These are phyloP conservation scores for Bradypodion pumilum DNA, from an alignment of 2,797 vertebrate genomes.

Conservation along the genomic window DNA sequence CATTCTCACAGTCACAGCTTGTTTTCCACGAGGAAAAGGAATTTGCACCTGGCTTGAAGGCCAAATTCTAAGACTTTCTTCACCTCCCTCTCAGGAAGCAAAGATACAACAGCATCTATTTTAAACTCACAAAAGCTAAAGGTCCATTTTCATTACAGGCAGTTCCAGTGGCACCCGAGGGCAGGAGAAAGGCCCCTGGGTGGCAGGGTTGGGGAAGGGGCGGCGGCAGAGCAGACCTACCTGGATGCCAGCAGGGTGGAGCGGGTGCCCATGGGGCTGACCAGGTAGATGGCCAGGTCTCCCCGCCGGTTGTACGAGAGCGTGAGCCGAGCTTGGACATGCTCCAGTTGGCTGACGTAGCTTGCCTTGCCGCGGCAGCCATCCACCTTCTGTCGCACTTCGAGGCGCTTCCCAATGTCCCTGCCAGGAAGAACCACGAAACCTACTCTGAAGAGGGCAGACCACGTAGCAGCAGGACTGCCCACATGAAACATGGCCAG, in stretches of 20 bases:
- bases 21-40: too few relatives aligned
- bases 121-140: too few relatives aligned
- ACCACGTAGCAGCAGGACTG: background rate
- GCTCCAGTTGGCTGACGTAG: conserved; percentile 88
- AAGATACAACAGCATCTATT: too few relatives aligned
- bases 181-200: conserved; percentile 65
- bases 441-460: background rate
- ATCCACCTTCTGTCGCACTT: conserved; percentile 84
- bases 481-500: background rate
- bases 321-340: conserved; percentile 90
- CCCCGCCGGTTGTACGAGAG: conserved; percentile 97
- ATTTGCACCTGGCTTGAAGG: too few relatives aligned
- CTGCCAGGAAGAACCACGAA: conserved; percentile 68
- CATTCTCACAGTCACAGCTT: too few relatives aligned
- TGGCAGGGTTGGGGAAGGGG: accelerated
- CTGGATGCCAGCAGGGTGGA: conserved; percentile 93
- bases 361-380: conserved; percentile 85
- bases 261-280: conserved; percentile 92
- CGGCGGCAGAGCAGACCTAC: conserved; percentile 68
- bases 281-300: conserved; percentile 92
- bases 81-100: too few relatives aligned
- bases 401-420: conserved; percentile 90
- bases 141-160: too few relatives aligned
- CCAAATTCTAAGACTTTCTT: too few relatives aligned
- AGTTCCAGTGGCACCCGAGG: too few relatives aligned